Base-by-base conservation (phyloP, 2,888 invertebrate species). In the Apamea monoglypha region DNA sequence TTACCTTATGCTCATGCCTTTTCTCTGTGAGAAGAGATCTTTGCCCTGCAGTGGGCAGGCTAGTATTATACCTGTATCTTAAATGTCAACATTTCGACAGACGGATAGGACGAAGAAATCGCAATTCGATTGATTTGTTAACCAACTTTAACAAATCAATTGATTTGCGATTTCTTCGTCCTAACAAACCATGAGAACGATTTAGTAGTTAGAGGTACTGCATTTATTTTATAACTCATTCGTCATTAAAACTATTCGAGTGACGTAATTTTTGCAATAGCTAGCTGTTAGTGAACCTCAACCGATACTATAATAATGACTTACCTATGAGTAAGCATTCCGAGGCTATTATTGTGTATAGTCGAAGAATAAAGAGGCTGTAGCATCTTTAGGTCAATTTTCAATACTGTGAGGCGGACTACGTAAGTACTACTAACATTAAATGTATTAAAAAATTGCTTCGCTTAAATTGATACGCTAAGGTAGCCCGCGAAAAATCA, bases 141-240 rank as follows among this genome's bases (percentile, higher is more conserved):
- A 40, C 40, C 7, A 7, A 40, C 4, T 40, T 40, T 25, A 25
- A 56, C 7, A 59, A 59, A 29, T 29, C 16, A 29, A 29, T 59
- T 61, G 16, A 18, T 32, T 29, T 18, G 61, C 18, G 32, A 32
- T 32, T 8, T 29, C 2, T 61, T 61, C 61, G n/a, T 7, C 4
- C 4, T 32, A 21, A 29, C 29, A 21, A 6, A 29, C n/a, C 44
- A 18, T 67, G 44, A 29, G 18, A 68, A 68, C 18, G 1, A 68
- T 68, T 68, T 29, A n/a, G 10, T 29, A 44, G n/a, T 44, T 44
- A 44, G 10, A 44, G 44, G 47, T 25, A 69, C 14, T 14, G 8
- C 21, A 40, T 44, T 78, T 78, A 68, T 53, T 68, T 79, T 44
- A 78, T 40, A 78, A 78, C 50, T 32, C 18, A 69, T 69, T 69